Evolutionary conservation across 1,140 invertebrate species (phyloP), one percentile per base, ranked within the genome.

Genomic region (Drosophila pachea): DNA sequence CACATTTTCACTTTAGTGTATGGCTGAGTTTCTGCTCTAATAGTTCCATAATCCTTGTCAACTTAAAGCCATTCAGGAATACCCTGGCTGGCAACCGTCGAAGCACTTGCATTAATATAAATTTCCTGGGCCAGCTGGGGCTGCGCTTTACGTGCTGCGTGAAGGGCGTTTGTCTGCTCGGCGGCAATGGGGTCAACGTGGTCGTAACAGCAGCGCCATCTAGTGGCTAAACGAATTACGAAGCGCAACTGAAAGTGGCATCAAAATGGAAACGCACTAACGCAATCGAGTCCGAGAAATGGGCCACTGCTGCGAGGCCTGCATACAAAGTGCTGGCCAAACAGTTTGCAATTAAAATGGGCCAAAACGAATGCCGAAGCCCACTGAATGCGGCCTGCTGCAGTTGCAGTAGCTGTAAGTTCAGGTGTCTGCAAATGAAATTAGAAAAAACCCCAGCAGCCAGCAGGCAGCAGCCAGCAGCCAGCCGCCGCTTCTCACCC

Each of bases 221-320:
- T 79, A 81, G 81, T 73, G 81, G 60, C 65, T 86, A 84, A 84
- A 63, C 79, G 81, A 84, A 83, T 83, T 83, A 84, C 55, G 40
- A 59, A 56, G 60, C 56, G 59, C 50, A 11, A 70, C 49, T 62
- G 60, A 68, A 75, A 84, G 79, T 84, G 79, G 79, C 79, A 84
- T 84, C 84, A 84, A 86, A 83, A 79, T 76, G 79, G 76, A 76
- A 75, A 69, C 53, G 53, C 53, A 55, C 40, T 12, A 6, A 43
- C n/a, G 53, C 53, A 43, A 56, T 52, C 45, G 47, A 59, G 43
- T 38, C 40, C 29, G 40, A 43, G 40, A 29, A 14, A 38, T 11
- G 36, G 31, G 12, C 38, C 9, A 7, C 40, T 47, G 43, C 22
- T 63, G 14, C 68, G 59, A 67, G 69, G 29, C 22, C 40, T 70